Evolutionary conservation across 2,888 invertebrate species (phyloP), one percentile per base, ranked within the genome.

Genomic region (Homarus gammarus): DNA sequence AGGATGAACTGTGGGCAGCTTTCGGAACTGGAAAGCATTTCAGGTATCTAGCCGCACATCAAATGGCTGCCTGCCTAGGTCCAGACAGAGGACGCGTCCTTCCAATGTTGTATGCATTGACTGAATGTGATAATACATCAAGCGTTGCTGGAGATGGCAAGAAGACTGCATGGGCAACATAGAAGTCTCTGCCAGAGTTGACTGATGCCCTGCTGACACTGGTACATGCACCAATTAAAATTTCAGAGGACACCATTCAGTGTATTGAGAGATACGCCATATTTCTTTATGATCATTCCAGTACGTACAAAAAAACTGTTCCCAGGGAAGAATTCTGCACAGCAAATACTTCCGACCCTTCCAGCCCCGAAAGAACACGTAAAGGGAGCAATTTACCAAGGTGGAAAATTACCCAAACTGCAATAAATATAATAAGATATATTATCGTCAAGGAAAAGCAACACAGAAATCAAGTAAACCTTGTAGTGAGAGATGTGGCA

Each of bases 51-150:
- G 22, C 33, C 1, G 61, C 36, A 33, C 61, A 61, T 81, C 33
- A 81, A 81, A 81, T 61, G 61, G 61, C 61, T 81, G 51, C 56
- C 44, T 79, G 56, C 31, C 78, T 79, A 1, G 61, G 61, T 3
- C 79, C 79, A 61, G 2, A 44, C 18, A 79, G 61, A 31, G 36
- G 61, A 44, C 33, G 75, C 40, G 75, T 75, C 38, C 75, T 75
- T 40, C 40, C 75, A 6, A 36, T 73, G 8, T 73, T 73, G 18
- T 18, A 73, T 36, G 33, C 73, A 31, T 8, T 73, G 73, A 73
- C 75, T 38, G 75, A 40, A 49, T 79, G 79, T 38, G 79, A 79
- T 33, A 79, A 31, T 27, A 56, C 51, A 49, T 79, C 49, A 10
- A 10, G 33, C 10, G 79, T 49, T 38, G 79, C 51, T 1, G 44